Evolutionary conservation across 2,888 invertebrate species (phyloP), one percentile per base, ranked within the genome.

Genomic region (Polyploca ridens): DNA sequence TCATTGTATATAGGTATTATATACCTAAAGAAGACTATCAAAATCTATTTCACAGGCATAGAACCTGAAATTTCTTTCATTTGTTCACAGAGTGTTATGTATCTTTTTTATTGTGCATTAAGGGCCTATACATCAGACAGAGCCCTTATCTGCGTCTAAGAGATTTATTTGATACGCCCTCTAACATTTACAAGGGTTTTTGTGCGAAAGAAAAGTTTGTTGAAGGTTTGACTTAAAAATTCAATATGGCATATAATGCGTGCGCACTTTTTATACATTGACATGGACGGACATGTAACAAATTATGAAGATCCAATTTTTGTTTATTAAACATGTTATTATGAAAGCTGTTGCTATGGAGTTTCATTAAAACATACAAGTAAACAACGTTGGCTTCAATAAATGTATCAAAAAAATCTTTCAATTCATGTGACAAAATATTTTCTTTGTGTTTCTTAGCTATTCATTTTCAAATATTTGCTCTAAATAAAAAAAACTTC

Each of bases 71-170:
- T 67, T 74, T 77, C 74, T 75, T 75, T 73, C 70, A 69, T 73
- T 70, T 73, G 69, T 76, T 65, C 66, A 69, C 19, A 54, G 54
- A 67, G 68, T 70, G 65, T 69, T 68, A 77, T 80, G 77, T 76
- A 74, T 81, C 80, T 82, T 76, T 83, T 85, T 85, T 83, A 85
- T 84, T 87, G 83, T 83, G 77, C 78, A 79, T 81, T 79, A 83
- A 82, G 75, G 77, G 73, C 79, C 74, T 72, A 75, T 76, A 75
- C 76, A 69, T 78, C 73, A 78, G 78, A 74, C 74, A 70, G 13
- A 71, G 78, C 79, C 83, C 83, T 84, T 83, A 84, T 85, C 87
- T 85, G 81, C 82, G 85, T 76, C 69, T 76, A 71, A 71, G 69
- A 84, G 87, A 87, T 87, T 87, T 87, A 87, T 87, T 77, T 76